Evolutionary conservation across 37 sponge, comb jelly and placozoan species (phyloP), one percentile per base, ranked within the genome.

Genomic region (Sycon ciliatum): DNA sequence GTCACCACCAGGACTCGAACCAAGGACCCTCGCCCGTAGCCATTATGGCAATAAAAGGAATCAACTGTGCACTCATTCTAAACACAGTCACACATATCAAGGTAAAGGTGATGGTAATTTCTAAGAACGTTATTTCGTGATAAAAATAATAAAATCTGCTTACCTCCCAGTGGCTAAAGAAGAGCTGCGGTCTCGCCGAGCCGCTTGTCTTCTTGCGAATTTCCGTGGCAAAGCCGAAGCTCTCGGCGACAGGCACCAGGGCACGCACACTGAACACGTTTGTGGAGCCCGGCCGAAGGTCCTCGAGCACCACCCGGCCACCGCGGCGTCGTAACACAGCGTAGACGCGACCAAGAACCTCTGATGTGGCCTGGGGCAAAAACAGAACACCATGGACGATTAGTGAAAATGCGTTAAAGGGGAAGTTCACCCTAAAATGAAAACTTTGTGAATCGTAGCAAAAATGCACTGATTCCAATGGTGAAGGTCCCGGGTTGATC

Each of bases 111-210:
- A n/a, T n/a, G n/a, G n/a, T n/a, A n/a, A n/a, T n/a, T n/a, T n/a
- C n/a, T n/a, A n/a, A n/a, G n/a, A n/a, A n/a, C n/a, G n/a, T n/a
- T n/a, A n/a, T n/a, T n/a, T n/a, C n/a, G n/a, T n/a, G n/a, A n/a
- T n/a, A n/a, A n/a, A n/a, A n/a, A n/a, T n/a, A n/a, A n/a, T n/a
- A 42, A 42, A 9, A 42, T 13, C 9, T 22, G 39, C 62, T 58
- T 32, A 94, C 84, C 85, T 91, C 99, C 99, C 99, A 97, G 66
- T 97, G 89, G 57, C 85, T 87, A 64, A 97, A 97, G 35, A 97
- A 70, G 0, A 97, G 83, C 79, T 97, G 99, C 13, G 99, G 99
- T 72, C 79, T 91, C 11, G 99, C 99, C 13, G 88, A 71, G 22
- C 99, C 99, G 76, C 89, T 91, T 18, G 99, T 88, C 57, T 81